A percentile compares a stretch with the other conserved stretches of the same genome.
Conservation (phyloP, 2,113 vertebrate genomes). For the Notechis scutatus region DNA sequence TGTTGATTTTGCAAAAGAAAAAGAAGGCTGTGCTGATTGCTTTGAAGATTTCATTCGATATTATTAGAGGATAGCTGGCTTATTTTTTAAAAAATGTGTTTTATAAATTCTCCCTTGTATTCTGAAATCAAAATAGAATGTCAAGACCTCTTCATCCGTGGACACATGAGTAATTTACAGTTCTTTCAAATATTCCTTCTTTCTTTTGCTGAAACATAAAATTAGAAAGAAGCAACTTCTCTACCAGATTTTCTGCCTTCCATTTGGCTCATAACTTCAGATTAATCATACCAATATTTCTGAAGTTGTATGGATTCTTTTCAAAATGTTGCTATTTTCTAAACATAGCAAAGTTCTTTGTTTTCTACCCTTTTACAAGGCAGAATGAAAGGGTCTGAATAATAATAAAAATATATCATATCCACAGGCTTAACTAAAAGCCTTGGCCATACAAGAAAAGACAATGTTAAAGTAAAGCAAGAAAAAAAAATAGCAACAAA, state of each 20-base stretch:
- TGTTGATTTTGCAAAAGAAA: constrained; percentile 27
- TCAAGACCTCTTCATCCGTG: constrained; percentile 63
- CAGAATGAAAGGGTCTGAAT: constrained; percentile 44
- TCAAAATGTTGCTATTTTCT: constrained; percentile 45
- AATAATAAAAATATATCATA: constrained; percentile 28
- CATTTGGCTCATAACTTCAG: constrained; percentile 8
- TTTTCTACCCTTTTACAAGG: constrained; percentile 41
- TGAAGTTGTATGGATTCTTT: constrained; percentile 41
- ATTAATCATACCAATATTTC: constrained; percentile 16
- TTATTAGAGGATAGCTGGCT: background rate
- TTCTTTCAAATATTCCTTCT: constrained; percentile 63
- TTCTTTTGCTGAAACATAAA: constrained; percentile 54
- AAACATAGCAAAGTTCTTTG: constrained; percentile 30
- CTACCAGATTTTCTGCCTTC: constrained; percentile 54
- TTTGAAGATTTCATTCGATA: constrained; percentile 2
- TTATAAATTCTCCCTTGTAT: constrained; percentile 46
- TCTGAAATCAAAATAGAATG: constrained; percentile 48
- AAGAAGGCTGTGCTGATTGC: constrained; percentile 6
- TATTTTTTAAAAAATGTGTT: constrained; percentile 2
- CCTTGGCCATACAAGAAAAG: constrained; percentile 15
- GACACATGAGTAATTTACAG: constrained; percentile 58
- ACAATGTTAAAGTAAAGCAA: constrained; percentile 20
- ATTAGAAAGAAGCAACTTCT: constrained; percentile 25
- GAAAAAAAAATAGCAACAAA: background rate
- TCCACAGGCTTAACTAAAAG: constrained; percentile 18